Evolutionary conservation across 2,113 vertebrate species (phyloP).

Genomic region (Dascyllus trimaculatus): DNA sequence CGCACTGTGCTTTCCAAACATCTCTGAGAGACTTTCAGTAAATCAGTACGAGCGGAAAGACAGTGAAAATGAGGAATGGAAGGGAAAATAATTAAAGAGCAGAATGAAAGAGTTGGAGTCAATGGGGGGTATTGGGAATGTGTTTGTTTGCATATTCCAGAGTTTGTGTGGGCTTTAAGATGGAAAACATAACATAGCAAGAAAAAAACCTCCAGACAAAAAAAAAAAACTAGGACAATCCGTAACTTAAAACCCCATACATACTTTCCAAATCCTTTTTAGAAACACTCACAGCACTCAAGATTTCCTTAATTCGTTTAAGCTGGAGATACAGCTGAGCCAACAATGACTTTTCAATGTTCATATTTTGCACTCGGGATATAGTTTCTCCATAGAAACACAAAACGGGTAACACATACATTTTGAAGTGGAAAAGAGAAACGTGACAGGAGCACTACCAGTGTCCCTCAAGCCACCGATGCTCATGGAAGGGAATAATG

Average conservation of each 20-base stretch:
- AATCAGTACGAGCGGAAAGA: slow-evolving; percentile 34
- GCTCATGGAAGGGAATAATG: no score
- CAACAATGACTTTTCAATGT: background rate
- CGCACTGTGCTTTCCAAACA: slow-evolving; percentile 31
- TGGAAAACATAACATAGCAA: slow-evolving; percentile 29
- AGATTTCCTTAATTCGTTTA: slow-evolving; percentile 12
- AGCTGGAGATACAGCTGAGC: background rate
- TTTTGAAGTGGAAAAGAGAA: background rate
- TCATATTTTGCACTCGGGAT: background rate
- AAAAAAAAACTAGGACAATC: slow-evolving; percentile 49
- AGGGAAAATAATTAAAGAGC: slow-evolving; percentile 14
- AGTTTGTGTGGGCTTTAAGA: slow-evolving; percentile 33
- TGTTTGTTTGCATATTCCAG: slow-evolving; percentile 43
- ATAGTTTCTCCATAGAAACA: slow-evolving; percentile 1
- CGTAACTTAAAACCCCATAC: background rate
- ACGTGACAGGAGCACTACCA: no score
- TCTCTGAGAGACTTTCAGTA: slow-evolving; percentile 43
- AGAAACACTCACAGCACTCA: slow-evolving; percentile 3
- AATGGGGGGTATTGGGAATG: slow-evolving; percentile 12
- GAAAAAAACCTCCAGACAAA: background rate
- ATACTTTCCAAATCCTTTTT: slow-evolving; percentile 18
- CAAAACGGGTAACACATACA: background rate
- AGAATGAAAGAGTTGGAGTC: slow-evolving; percentile 18
- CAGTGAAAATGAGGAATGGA: slow-evolving; percentile 26
- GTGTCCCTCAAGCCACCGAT: no score